Base-by-base conservation (phyloP, 2,888 invertebrate species). In the Willowsia nigromaculata region DNA sequence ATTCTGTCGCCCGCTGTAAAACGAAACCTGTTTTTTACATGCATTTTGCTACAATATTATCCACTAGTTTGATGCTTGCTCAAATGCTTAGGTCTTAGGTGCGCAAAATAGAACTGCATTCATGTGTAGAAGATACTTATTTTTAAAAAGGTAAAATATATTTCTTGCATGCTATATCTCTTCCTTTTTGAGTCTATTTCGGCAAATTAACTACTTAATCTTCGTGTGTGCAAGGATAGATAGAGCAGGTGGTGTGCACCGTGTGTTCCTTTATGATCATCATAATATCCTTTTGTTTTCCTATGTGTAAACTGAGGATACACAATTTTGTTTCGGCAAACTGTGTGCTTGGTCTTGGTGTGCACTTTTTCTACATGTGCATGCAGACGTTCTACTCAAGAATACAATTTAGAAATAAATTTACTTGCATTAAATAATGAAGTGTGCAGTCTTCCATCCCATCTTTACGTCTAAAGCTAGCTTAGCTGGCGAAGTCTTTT, bases 181-280 rank as follows among this genome's bases (percentile, higher is more conserved):
- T 68, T 1, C 18, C 18, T 15, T 37, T 68, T 22, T 80, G 27
- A 68, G 80, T 68, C 86, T 43, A 80, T 80, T 68, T 65, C 76
- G 30, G 59, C 50, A 85, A 85, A 85, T 85, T 85, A 85, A 85
- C 78, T 65, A 78, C 56, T 78, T 37, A 30, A 62, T 62, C 62
- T 30, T 27, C 62, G 13, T 62, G 30, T 15, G 30, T 22, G 18
- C 13, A 13, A 30, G 15, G 62, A 62, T 1, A 27, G 30, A 13
- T 3, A 3, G 27, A 5, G 1, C 1, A 15, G 30, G 9, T 27
- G 62, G 62, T 62, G 62, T 62, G n/a, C 30, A 62, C 37, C 5
- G 27, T 62, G 13, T 62, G 62, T 30, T 62, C 11, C 30, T 62
- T 62, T 30, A 62, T 62, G 62, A 62, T 56, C 56, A 6, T 56